A percentile compares a stretch with the other conserved stretches of the same genome.
phyloP scores from a whole-genome alignment of 2,797 vertebrate species.

The Gallirallus australis region DNA sequence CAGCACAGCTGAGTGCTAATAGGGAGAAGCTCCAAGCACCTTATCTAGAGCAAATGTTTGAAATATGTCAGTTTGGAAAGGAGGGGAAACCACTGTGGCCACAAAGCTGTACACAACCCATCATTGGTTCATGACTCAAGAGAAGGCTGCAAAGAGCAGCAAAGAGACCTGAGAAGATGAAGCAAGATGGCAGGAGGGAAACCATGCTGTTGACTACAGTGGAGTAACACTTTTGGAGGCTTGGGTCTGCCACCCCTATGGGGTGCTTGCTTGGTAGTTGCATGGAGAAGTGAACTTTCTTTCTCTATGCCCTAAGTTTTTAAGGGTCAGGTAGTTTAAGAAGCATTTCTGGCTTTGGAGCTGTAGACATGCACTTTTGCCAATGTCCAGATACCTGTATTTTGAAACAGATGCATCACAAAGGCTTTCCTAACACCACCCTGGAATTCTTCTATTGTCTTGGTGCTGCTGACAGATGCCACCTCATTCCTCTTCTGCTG shows the following conservation, averaged over 20 bases:
- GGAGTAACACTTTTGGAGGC: not conserved
- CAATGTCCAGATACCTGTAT: not conserved
- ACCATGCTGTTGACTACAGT: not conserved
- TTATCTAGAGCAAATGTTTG: conserved; percentile 28
- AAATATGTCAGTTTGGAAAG: conserved; percentile 1
- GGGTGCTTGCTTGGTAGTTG: not conserved
- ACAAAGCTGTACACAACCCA: not conserved
- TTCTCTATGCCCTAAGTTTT: not conserved
- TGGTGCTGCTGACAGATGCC: not conserved
- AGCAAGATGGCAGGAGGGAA: not conserved
- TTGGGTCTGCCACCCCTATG: not conserved
- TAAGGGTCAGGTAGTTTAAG: not conserved
- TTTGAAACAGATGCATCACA: not conserved
- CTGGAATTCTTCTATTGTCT: not conserved
- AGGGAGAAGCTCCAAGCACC: not conserved
- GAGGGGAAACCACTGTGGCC: conserved; percentile 22
- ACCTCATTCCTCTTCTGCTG: not conserved
- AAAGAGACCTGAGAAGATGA: not conserved
- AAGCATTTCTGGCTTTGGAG: not conserved
- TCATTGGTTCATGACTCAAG: not conserved
- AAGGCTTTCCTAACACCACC: not conserved
- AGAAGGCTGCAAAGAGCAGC: not conserved
- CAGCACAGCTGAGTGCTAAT: not conserved
- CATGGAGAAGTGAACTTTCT: not conserved
- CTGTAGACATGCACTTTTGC: not conserved